These are phyloP conservation scores for Ophiothrix spiculata DNA, from an alignment of 35 echinoderm and acorn worm genomes.

Conservation along the genomic window DNA sequence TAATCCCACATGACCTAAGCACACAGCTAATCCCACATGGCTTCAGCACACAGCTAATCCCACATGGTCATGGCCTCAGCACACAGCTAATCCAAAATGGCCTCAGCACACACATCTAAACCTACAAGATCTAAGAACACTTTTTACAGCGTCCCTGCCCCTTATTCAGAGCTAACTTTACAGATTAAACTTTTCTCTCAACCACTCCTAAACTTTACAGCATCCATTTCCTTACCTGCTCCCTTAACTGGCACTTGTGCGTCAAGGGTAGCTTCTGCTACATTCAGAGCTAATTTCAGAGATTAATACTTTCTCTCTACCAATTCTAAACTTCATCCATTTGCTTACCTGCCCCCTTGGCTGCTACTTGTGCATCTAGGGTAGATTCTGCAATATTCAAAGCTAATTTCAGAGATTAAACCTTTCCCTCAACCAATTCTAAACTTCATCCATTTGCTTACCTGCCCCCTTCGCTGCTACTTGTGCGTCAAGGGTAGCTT, in stretches of 20 bases:
- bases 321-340: conserved; percentile 53
- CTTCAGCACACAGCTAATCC: too few relatives aligned
- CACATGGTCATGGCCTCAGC: too few relatives aligned
- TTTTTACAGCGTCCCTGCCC: conserved; percentile 56
- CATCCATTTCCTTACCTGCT: conserved; percentile 81
- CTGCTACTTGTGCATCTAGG: conserved; percentile 55
- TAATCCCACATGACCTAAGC: too few relatives aligned
- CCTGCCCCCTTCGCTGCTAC: conserved; percentile 91
- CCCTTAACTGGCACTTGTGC: conserved; percentile 83
- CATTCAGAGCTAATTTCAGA: too few relatives aligned
- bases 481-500: conserved; percentile 70
- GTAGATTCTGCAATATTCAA: background rate
- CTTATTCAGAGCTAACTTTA: conserved; percentile 30
- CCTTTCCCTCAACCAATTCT: conserved; percentile 66
- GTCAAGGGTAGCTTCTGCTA: too few relatives aligned
- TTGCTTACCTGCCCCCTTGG: conserved; percentile 84
- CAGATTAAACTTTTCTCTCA: too few relatives aligned
- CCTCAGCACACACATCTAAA: too few relatives aligned
- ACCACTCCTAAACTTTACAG: too few relatives aligned
- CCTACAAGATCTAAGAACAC: background rate
- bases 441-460: conserved; percentile 68
- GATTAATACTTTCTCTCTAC: conserved; percentile 84
- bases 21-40: too few relatives aligned
- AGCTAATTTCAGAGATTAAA: conserved; percentile 50
- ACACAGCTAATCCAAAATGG: too few relatives aligned